phyloP scores from a whole-genome alignment of 1,140 invertebrate species.

The Drosophila dunni region DNA sequence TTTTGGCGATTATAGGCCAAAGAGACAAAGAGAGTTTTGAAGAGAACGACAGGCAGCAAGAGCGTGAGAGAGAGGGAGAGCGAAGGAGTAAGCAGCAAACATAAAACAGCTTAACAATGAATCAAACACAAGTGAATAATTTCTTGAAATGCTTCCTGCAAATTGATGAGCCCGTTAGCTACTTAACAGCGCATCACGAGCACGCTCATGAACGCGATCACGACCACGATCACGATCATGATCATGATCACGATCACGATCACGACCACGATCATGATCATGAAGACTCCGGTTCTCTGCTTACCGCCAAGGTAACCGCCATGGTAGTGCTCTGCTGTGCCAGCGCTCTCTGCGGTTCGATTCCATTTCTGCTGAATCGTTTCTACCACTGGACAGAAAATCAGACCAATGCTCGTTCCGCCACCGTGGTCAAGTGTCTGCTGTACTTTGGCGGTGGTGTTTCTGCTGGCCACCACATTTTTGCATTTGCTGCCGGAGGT shows the following conservation, averaged over 20 bases:
- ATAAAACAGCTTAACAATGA: constrained; percentile 59
- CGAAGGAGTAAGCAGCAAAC: constrained; percentile 25
- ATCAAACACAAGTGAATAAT: constrained; percentile 81
- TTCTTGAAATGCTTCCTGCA: constrained; percentile 80
- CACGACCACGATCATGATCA: constrained; percentile 69
- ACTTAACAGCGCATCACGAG: constrained; percentile 59
- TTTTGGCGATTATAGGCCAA: constrained; percentile 49
- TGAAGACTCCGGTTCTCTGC: constrained; percentile 80
- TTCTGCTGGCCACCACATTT: constrained; percentile 95
- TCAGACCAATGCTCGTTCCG: constrained; percentile 85
- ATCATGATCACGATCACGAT: constrained; percentile 66
- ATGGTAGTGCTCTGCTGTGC: constrained; percentile 89
- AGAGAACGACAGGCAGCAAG: too few species aligned
- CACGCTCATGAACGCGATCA: constrained; percentile 68
- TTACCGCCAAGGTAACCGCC: constrained; percentile 89
- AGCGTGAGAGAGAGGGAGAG: neutral
- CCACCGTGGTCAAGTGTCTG: constrained; percentile 86
- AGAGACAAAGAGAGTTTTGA: constrained; percentile 13
- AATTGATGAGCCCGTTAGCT: constrained; percentile 72
- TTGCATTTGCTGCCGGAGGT: constrained; percentile 96
- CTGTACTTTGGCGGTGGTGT: constrained; percentile 96
- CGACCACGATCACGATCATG: constrained; percentile 75
- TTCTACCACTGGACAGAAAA: constrained; percentile 87
- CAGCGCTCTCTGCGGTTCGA: constrained; percentile 88
- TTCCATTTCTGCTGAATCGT: constrained; percentile 89